Evolutionary conservation across 2,797 vertebrate genomes (phyloP).

Genomic region (Leuciscus waleckii): DNA sequence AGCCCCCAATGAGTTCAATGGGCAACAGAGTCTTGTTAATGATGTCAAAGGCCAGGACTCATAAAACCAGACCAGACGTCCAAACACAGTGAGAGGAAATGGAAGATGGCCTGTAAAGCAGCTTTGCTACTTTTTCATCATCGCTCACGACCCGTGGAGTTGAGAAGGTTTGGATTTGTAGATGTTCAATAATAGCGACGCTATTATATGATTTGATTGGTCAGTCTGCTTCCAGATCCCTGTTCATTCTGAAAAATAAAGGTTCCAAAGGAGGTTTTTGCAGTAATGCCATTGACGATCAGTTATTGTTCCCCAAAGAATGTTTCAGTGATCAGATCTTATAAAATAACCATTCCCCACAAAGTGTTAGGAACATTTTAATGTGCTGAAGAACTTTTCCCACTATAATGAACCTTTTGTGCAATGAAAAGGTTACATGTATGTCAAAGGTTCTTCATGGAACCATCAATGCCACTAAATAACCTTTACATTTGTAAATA

Average conservation of each 20-base stretch:
- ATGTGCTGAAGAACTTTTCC: too few species aligned
- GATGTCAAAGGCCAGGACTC: constrained; percentile 55
- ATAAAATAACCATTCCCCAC: too few species aligned
- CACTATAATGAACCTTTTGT: too few species aligned
- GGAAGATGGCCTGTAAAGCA: constrained; percentile 51
- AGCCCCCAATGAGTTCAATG: constrained; percentile 34
- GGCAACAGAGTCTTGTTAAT: constrained; percentile 57
- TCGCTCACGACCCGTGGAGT: neutral
- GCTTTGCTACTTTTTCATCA: constrained; percentile 44
- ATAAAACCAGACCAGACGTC: constrained; percentile 51
- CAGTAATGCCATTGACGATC: neutral
- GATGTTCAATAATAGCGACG: neutral
- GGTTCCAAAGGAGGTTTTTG: neutral
- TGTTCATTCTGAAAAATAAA: neutral
- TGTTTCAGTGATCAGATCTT: neutral
- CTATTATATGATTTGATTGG: neutral
- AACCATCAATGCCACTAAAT: neutral
- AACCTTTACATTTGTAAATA: neutral
- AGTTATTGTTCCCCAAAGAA: neutral
- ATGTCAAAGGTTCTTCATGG: too few species aligned
- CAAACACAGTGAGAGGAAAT: constrained; percentile 54
- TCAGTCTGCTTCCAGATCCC: neutral
- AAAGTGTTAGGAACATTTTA: too few species aligned
- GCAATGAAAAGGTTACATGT: too few species aligned
- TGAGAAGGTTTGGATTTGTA: constrained; percentile 5